Percentiles rank a stretch among this genome's conserved stretches.
Conservation (phyloP, 2,888 invertebrate species). For the Phorcus lineatus region DNA sequence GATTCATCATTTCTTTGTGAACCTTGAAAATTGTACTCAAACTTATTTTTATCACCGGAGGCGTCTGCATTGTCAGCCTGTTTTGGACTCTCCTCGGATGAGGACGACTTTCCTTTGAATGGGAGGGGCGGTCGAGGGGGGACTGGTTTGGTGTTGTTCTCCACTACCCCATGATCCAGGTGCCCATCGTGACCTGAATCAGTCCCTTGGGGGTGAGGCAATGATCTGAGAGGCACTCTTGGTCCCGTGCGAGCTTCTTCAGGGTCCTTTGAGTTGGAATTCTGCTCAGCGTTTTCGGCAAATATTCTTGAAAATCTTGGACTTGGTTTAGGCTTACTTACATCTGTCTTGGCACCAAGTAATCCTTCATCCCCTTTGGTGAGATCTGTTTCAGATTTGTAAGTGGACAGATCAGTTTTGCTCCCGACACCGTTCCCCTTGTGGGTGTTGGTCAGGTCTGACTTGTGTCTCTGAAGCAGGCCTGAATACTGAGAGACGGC, state of each 20-base stretch:
- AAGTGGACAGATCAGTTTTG: constrained; percentile 35
- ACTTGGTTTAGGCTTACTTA: constrained; percentile 64
- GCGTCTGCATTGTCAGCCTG: not conserved
- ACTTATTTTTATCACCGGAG: constrained; percentile 15
- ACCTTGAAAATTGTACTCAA: constrained; percentile 20
- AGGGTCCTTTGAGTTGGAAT: constrained; percentile 32
- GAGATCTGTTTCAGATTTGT: constrained; percentile 33
- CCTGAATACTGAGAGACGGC: constrained; percentile 57
- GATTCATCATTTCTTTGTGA: constrained; percentile 28
- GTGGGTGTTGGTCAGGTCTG: constrained; percentile 70
- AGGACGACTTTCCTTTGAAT: constrained; percentile 48
- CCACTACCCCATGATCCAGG: not conserved
- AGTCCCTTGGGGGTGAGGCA: constrained; percentile 18
- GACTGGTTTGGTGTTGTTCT: constrained; percentile 44
- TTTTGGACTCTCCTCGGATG: constrained; percentile 32
- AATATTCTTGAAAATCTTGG: constrained; percentile 66
- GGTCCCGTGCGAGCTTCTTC: constrained; percentile 25
- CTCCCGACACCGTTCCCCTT: constrained; percentile 36
- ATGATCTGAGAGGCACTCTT: constrained; percentile 22
- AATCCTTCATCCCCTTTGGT: constrained; percentile 5
- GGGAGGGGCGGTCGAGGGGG: constrained; percentile 49
- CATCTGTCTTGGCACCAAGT: constrained; percentile 1
- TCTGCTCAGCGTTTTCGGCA: constrained; percentile 51
- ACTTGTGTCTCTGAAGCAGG: constrained; percentile 66
- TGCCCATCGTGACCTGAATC: constrained; percentile 7